Evolutionary conservation across 2,888 invertebrate genomes (phyloP).

Genomic region (Agriopis leucophaearia): DNA sequence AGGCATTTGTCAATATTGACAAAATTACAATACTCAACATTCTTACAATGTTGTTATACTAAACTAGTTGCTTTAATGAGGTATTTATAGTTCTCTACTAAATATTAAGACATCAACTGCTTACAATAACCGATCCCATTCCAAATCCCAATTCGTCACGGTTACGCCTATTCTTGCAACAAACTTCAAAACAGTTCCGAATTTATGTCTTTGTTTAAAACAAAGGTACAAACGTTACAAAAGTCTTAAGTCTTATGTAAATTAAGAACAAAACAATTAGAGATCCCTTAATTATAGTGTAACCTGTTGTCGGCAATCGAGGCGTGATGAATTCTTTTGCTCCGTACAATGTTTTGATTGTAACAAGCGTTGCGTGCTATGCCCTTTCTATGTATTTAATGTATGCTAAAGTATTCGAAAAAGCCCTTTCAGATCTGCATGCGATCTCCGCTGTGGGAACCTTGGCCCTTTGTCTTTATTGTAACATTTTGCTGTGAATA

Average conservation of each 20-base stretch:
- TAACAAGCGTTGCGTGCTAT: slow-evolving; percentile 58
- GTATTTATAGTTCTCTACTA: background rate
- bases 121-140: slow-evolving; percentile 8
- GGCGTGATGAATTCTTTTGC: slow-evolving; percentile 65
- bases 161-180: slow-evolving; percentile 25
- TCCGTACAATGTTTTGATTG: slow-evolving; percentile 73
- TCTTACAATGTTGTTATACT: background rate
- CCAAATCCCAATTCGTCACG: slow-evolving; percentile 20
- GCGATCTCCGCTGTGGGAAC: slow-evolving; percentile 57
- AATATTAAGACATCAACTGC: slow-evolving; percentile 11
- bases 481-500: slow-evolving; percentile 42
- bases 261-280: slow-evolving; percentile 59
- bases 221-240: slow-evolving; percentile 46
- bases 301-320: slow-evolving; percentile 63
- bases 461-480: slow-evolving; percentile 56
- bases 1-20: background rate
- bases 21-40: background rate
- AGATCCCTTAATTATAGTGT: slow-evolving; percentile 64
- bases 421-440: slow-evolving; percentile 60
- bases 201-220: slow-evolving; percentile 38
- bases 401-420: slow-evolving; percentile 63
- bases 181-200: slow-evolving; percentile 26
- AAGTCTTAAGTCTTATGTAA: slow-evolving; percentile 51
- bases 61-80: background rate
- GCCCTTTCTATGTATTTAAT: slow-evolving; percentile 58